Evolutionary conservation across 1,140 invertebrate genomes (phyloP).

Genomic region (Archegozetes longisetosus): DNA sequence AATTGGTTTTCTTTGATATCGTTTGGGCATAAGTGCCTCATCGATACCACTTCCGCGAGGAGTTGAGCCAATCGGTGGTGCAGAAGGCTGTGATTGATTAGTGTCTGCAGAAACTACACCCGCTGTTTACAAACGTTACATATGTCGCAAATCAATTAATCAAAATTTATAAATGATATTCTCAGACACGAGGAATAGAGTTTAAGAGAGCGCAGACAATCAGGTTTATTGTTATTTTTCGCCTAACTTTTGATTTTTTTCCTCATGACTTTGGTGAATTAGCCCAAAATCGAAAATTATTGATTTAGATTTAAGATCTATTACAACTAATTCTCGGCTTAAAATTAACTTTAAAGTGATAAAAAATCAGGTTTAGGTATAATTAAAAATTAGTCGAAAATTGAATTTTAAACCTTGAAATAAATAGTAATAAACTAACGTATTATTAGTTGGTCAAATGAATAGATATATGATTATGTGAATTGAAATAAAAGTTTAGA

Average conservation of each 20-base stretch:
- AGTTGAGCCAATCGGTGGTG: not conserved
- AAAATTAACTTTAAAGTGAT: too few species aligned
- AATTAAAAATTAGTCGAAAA: not conserved
- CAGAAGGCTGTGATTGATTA: too few species aligned
- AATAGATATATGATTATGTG: not conserved
- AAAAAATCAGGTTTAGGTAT: not conserved
- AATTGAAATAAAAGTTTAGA: not conserved
- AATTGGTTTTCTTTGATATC: slow-evolving; percentile 18
- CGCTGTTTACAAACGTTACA: not conserved
- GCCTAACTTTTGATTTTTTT: too few species aligned
- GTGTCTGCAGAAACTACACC: too few species aligned
- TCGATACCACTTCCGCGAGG: slow-evolving; percentile 14
- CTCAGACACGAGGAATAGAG: not conserved
- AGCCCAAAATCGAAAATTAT: too few species aligned
- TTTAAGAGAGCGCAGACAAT: not conserved
- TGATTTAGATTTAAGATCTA: too few species aligned
- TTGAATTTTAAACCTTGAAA: not conserved
- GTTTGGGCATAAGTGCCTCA: slow-evolving; percentile 15
- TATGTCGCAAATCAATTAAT: slow-evolving; percentile 3
- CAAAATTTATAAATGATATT: not conserved
- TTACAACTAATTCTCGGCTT: too few species aligned
- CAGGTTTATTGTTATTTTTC: too few species aligned
- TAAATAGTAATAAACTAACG: not conserved
- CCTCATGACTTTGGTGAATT: too few species aligned
- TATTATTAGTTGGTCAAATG: not conserved